These are phyloP conservation scores for Trachelus troglodyta DNA, from an alignment of 2,888 invertebrate species.

Conservation along the genomic window DNA sequence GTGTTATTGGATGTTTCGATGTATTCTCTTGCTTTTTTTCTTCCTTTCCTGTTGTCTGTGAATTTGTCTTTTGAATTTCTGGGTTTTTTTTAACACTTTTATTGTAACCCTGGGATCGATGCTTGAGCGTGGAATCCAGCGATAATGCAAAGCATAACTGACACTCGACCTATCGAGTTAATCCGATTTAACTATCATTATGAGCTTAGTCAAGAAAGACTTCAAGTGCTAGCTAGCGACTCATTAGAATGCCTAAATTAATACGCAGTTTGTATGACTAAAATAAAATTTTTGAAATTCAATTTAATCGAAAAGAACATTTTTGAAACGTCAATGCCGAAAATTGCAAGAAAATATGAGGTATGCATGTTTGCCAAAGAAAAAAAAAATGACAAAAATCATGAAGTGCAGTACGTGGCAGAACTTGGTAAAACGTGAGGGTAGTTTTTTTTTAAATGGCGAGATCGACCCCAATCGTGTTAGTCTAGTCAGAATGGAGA, in stretches of 20 bases:
- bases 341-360: not conserved
- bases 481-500: constrained; percentile 57
- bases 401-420: constrained; percentile 5
- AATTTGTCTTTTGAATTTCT: no score
- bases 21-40: no score
- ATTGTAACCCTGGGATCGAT: constrained; percentile 40
- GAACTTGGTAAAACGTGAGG: not conserved
- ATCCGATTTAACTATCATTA: constrained; percentile 61
- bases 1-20: no score
- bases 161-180: constrained; percentile 58
- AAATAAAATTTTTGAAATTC: not conserved
- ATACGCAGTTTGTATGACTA: constrained; percentile 2
- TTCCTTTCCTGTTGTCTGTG: no score
- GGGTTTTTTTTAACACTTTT: no score
- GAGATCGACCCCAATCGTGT: constrained; percentile 53
- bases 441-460: constrained; percentile 46
- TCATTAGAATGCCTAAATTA: constrained; percentile 53
- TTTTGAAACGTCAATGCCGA: not conserved
- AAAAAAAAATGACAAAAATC: constrained; percentile 27
- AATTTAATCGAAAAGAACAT: not conserved
- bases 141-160: constrained; percentile 50
- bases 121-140: constrained; percentile 34
- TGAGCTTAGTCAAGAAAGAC: constrained; percentile 56
- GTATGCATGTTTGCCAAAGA: not conserved
- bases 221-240: constrained; percentile 55